These are phyloP conservation scores for Tethea ocularis DNA, from an alignment of 2,888 invertebrate species.

Conservation along the genomic window DNA sequence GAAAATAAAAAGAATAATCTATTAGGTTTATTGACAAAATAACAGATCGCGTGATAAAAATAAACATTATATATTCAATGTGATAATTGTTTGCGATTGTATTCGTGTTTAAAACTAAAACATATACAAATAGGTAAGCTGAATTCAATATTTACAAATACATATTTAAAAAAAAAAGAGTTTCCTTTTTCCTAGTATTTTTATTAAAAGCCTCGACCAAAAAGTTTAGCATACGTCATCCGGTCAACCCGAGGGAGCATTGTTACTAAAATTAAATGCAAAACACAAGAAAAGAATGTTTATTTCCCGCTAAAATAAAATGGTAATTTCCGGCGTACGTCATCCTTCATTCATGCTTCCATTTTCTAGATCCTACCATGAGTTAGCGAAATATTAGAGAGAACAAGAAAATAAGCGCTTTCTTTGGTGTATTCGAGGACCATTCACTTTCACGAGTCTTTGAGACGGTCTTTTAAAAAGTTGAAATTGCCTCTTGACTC, in stretches of 20 bases:
- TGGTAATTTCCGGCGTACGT: conserved; percentile 61
- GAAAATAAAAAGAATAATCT: conserved; percentile 18
- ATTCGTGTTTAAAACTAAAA: not conserved
- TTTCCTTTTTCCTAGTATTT: no score
- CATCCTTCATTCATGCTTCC: conserved; percentile 33
- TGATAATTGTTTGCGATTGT: not conserved
- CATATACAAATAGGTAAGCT: no score
- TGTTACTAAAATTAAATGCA: conserved; percentile 8
- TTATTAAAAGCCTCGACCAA: not conserved
- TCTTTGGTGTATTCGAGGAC: not conserved
- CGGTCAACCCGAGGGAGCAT: not conserved
- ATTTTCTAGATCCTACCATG: conserved; percentile 15
- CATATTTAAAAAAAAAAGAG: no score
- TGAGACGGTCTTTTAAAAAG: not conserved
- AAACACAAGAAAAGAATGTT: conserved; percentile 13
- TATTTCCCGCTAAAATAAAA: conserved; percentile 51
- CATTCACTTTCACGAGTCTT: not conserved
- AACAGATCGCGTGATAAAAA: conserved; percentile 2
- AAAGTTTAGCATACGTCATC: not conserved
- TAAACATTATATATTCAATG: not conserved
- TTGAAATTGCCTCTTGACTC: not conserved
- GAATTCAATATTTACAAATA: no score
- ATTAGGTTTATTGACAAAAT: not conserved
- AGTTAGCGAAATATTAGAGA: conserved; percentile 17
- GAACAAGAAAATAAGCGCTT: not conserved